These are phyloP conservation scores for Strigamia transsilvanica DNA, from an alignment of 2,888 invertebrate species.

Conservation along the genomic window DNA sequence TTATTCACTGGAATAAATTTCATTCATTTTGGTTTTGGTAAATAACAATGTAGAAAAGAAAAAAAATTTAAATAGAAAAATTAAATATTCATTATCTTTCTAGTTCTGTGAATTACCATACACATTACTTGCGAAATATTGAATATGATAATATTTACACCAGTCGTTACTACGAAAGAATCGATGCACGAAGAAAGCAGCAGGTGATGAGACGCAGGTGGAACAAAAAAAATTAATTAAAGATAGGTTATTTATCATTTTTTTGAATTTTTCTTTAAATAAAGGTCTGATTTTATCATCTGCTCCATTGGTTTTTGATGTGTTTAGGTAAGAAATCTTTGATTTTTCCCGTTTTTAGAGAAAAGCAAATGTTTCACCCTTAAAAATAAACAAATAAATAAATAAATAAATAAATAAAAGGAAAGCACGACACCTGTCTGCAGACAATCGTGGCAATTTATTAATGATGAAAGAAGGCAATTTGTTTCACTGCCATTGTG, in stretches of 20 bases:
- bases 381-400: neutral
- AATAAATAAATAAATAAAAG: neutral
- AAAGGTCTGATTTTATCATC: neutral
- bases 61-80: neutral
- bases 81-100: neutral
- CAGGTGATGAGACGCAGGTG: neutral
- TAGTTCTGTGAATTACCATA: constrained; percentile 32
- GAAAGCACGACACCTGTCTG: neutral
- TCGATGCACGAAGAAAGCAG: constrained; percentile 20
- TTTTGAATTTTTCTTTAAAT: neutral
- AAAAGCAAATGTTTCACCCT: neutral
- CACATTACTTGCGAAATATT: neutral
- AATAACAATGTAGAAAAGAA: neutral
- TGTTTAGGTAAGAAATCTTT: neutral
- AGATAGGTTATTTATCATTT: neutral
- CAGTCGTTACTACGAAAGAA: constrained; percentile 27
- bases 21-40: neutral
- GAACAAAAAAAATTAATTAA: constrained; percentile 24
- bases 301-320: neutral
- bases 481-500: neutral
- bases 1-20: neutral
- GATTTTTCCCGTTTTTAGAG: neutral
- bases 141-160: constrained; percentile 30
- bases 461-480: neutral
- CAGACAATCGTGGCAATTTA: neutral